Conservation (phyloP, 2,888 invertebrate species). For the Macrosiphum euphorbiae region DNA sequence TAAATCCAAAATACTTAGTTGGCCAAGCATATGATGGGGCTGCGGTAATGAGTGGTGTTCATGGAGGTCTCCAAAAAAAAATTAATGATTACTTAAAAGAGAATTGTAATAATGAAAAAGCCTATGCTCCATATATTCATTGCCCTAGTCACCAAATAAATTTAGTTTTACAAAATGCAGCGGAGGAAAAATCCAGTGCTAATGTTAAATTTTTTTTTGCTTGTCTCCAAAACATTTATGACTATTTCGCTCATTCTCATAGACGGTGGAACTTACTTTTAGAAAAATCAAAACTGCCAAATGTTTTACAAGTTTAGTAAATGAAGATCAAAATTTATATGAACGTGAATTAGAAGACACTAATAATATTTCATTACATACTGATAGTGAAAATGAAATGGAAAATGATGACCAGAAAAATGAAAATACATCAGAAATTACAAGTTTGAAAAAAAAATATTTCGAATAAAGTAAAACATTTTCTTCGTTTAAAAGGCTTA, state of each 20-base stretch:
- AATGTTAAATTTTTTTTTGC: slow-evolving; percentile 1
- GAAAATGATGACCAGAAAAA: slow-evolving; percentile 3
- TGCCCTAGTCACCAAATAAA: slow-evolving; percentile 15
- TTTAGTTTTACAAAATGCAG: slow-evolving; percentile 9
- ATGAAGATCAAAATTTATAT: slow-evolving; percentile 6
- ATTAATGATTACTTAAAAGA: slow-evolving; percentile 15
- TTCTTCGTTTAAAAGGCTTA: not conserved
- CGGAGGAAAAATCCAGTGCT: not conserved
- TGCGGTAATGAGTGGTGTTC: slow-evolving; percentile 10
- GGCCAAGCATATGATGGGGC: slow-evolving; percentile 15
- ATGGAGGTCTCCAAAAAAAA: slow-evolving; percentile 3
- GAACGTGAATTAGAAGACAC: slow-evolving; percentile 2
- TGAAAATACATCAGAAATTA: slow-evolving; percentile 1
- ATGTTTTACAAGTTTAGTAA: not conserved
- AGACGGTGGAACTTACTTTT: slow-evolving; percentile 17
- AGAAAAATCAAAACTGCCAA: slow-evolving; percentile 6
- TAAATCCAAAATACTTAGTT: no score
- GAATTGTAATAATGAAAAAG: slow-evolving; percentile 8
- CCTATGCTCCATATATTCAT: slow-evolving; percentile 22
- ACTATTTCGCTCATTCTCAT: slow-evolving; percentile 20
- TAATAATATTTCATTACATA: slow-evolving; percentile 7
- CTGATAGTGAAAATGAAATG: not conserved
- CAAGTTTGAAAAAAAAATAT: not conserved
- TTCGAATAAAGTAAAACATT: not conserved
- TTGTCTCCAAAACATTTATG: slow-evolving; percentile 14